These are phyloP conservation scores for Agonum fuliginosum DNA, from an alignment of 2,888 invertebrate genomes.

Conservation along the genomic window DNA sequence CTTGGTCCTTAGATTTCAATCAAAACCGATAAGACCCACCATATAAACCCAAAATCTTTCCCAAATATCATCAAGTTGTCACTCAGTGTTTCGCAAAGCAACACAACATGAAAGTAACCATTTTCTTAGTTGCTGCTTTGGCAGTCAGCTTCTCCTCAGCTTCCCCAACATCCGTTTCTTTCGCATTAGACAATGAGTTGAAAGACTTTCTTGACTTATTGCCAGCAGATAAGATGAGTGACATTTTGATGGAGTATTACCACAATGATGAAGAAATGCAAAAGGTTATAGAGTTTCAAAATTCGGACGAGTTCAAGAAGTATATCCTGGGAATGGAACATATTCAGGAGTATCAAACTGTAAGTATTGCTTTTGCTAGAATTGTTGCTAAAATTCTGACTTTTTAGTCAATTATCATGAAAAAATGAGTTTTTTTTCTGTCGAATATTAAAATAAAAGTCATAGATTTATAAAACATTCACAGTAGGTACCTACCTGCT, in stretches of 20 bases:
- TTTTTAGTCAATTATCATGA: no score
- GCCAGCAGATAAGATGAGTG: not conserved
- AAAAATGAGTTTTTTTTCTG: no score
- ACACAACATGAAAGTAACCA: not conserved
- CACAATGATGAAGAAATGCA: not conserved
- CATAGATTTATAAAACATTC: no score
- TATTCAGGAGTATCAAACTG: slow-evolving; percentile 63
- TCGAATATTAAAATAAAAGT: no score
- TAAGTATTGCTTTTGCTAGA: no score
- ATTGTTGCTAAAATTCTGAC: no score
- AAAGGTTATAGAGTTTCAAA: slow-evolving; percentile 59
- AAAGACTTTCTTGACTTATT: slow-evolving; percentile 61
- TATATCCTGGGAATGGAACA: slow-evolving; percentile 65
- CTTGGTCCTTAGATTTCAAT: not conserved
- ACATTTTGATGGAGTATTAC: not conserved
- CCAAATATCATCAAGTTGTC: not conserved
- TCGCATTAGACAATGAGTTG: slow-evolving; percentile 63
- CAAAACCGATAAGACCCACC: not conserved
- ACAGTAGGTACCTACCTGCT: no score
- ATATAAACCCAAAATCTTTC: not conserved
- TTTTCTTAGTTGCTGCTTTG: not conserved
- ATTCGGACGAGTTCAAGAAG: slow-evolving; percentile 64
- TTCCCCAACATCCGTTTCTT: slow-evolving; percentile 16
- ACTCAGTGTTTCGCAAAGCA: not conserved
- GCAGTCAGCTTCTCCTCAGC: not conserved